Base-by-base conservation (phyloP, 2,113 vertebrate species). In the Indicator maculatus region DNA sequence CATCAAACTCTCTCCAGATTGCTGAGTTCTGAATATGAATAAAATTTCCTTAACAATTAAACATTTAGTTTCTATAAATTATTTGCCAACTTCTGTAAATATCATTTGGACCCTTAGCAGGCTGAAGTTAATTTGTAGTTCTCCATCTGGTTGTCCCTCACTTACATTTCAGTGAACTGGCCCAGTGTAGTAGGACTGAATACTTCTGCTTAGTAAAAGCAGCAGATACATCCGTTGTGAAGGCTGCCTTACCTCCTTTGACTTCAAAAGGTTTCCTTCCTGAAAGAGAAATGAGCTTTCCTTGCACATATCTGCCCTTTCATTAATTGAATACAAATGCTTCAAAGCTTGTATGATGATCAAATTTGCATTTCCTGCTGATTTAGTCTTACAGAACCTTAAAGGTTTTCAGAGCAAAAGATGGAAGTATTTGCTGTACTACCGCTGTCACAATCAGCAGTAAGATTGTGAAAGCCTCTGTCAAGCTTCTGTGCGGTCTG, bases 321-420 rank as follows among this genome's bases (percentile, higher is more conserved):
- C 41, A 53, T 86, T 77, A 89, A 71, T 66, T 79, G 76, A 83
- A 84, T 75, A 75, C 73, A 67, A 67, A 52, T 89, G n/a, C 33
- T 74, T 95, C 87, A 86, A 84, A 95, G 38, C 66, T 70, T 80
- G 16, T 31, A 21, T 52, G 63, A 66, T 90, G 81, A 86, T 85
- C 83, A 77, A 64, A 82, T 87, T 92, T 83, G 60, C 59, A 61
- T 84, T 95, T 93, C 82, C 75, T 94, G 67, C 71, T 88, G 77
- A 67, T 88, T 87, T 92, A 81, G 80, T 90, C 47, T 83, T 75
- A 60, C 4, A 86, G 78, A 81, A 85, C 39, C 61, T 89, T 74
- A 53, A 85, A 91, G 60, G 39, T 58, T 16, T 16, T 61, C 66
- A 88, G 45, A 60, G 56, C 28, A 65, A 92, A 93, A 92, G 70